Conservation (phyloP, 2,888 invertebrate species). For the Drosophila anceps region DNA sequence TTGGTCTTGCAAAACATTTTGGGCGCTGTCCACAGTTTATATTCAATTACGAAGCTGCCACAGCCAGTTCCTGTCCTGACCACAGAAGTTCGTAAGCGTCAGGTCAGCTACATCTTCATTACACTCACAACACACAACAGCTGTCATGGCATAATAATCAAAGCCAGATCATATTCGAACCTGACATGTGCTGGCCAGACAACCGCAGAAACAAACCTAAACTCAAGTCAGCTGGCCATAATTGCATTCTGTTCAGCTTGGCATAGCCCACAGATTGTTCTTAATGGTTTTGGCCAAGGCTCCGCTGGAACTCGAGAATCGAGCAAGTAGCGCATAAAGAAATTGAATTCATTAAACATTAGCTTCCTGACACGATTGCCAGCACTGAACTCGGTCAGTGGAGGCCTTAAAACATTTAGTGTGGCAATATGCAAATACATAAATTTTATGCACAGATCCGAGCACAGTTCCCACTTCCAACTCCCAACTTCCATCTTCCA, state of each 20-base stretch:
- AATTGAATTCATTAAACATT: conserved; percentile 82
- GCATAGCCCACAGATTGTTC: no score
- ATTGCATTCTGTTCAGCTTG: background rate
- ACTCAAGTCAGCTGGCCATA: conserved; percentile 1
- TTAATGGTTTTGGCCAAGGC: background rate
- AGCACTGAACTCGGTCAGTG: conserved; percentile 26
- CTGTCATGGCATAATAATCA: conserved; percentile 15
- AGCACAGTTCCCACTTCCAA: conserved; percentile 3
- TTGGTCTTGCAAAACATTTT: conserved; percentile 29
- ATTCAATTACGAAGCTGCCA: conserved; percentile 64
- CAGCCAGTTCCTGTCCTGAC: conserved; percentile 37
- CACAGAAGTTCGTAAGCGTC: conserved; percentile 34
- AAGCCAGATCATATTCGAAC: conserved; percentile 35
- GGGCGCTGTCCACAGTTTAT: conserved; percentile 52
- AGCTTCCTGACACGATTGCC: conserved; percentile 75
- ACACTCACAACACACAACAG: conserved; percentile 35
- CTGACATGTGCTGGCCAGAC: conserved; percentile 33
- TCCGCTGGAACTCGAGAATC: background rate
- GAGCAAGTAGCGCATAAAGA: conserved; percentile 77
- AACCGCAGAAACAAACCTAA: conserved; percentile 39
- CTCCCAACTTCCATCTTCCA: background rate
- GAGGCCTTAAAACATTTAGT: conserved; percentile 73
- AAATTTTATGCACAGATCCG: conserved; percentile 60
- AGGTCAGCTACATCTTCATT: conserved; percentile 44
- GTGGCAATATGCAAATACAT: conserved; percentile 78